phyloP scores from a whole-genome alignment of 2,113 vertebrate species.

The Oreochromis spilurus region DNA sequence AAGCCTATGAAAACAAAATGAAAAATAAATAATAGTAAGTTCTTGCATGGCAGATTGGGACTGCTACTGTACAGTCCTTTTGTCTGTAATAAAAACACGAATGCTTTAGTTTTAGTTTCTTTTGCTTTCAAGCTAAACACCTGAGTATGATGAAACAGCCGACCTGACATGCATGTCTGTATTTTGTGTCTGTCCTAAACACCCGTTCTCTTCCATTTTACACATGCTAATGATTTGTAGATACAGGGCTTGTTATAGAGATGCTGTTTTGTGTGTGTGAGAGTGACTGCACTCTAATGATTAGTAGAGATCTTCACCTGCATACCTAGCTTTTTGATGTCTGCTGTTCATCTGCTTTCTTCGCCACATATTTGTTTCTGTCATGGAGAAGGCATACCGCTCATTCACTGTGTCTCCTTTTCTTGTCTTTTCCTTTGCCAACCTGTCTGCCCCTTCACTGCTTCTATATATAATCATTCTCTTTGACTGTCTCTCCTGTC shows the following conservation, averaged over 20 bases:
- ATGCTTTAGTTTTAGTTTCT: neutral
- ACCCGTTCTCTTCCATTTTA: neutral
- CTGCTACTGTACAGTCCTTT: neutral
- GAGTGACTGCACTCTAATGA: neutral
- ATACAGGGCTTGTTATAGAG: neutral
- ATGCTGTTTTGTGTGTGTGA: neutral
- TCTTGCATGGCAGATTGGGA: neutral
- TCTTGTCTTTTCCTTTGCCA: neutral
- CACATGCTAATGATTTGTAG: neutral
- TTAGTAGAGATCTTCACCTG: constrained; percentile 21
- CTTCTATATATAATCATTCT: neutral
- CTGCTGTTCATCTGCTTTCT: neutral
- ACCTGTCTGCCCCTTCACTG: neutral
- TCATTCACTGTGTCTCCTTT: neutral
- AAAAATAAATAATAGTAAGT: neutral
- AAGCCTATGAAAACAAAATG: neutral
- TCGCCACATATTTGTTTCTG: neutral
- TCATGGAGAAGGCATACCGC: neutral
- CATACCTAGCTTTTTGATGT: constrained; percentile 2
- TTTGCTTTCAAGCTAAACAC: neutral
- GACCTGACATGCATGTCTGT: neutral
- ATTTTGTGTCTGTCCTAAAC: neutral
- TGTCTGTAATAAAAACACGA: neutral
- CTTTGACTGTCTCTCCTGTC: neutral
- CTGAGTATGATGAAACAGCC: neutral